Evolutionary conservation across 2,113 vertebrate genomes (phyloP), one percentile per base, ranked within the genome.

Genomic region (Cryptotis parvus): DNA sequence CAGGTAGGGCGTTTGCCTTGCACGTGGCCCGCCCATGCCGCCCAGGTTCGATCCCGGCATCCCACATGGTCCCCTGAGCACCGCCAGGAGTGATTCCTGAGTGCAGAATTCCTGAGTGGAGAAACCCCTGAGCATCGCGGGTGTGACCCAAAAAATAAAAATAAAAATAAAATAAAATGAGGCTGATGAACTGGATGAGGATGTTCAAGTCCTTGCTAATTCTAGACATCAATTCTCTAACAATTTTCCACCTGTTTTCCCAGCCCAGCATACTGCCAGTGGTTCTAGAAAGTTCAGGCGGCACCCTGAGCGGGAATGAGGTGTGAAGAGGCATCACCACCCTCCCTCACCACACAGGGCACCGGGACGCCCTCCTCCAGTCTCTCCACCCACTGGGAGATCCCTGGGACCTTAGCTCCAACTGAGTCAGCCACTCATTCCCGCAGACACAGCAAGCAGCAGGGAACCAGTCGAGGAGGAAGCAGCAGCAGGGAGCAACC

Each of bases 121-220:
- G n/a, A n/a, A n/a, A n/a, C n/a, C n/a, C n/a, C n/a, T n/a, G n/a
- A n/a, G n/a, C n/a, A n/a, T n/a, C n/a, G n/a, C n/a, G n/a, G n/a
- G n/a, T n/a, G n/a, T n/a, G n/a, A n/a, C n/a, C n/a, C n/a, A n/a
- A n/a, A n/a, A n/a, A n/a, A n/a, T n/a, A n/a, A n/a, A n/a, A n/a
- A n/a, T n/a, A n/a, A n/a, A n/a, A n/a, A n/a, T n/a, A n/a, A n/a
- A n/a, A n/a, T 61, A 49, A 87, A 91, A 79, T 73, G 61, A 91
- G 29, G 27, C 16, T 24, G 45, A 78, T 9, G 14, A 58, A 55
- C 33, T 73, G 92, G 35, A 70, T 61, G 45, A 81, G 29, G 31
- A 83, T 43, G 87, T 87, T 72, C 29, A 84, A 89, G 45, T 86
- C 31, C 26, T 69, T 72, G 61, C 31, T 68, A 68, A 33, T 11